phyloP scores from a whole-genome alignment of 2,797 vertebrate genomes.

The Manis crassicaudata region DNA sequence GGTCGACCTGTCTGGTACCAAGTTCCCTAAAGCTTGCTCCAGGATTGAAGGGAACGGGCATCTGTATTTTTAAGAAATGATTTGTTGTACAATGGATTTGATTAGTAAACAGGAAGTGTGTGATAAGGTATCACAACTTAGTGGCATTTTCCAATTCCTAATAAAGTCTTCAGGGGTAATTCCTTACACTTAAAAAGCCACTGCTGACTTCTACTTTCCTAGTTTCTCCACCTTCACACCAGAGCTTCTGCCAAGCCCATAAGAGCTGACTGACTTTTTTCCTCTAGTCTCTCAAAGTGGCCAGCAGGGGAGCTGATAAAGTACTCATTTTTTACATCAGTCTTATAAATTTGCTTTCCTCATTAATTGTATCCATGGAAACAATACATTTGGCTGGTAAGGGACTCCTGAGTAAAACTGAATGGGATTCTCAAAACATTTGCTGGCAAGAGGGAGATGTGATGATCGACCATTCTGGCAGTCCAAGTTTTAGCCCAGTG shows the following conservation, averaged over 20 bases:
- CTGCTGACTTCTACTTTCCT: conserved; percentile 74
- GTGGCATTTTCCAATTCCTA: conserved; percentile 73
- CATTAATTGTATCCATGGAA: conserved; percentile 91
- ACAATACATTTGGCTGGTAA: conserved; percentile 86
- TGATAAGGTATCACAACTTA: conserved; percentile 74
- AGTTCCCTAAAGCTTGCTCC: conserved; percentile 4
- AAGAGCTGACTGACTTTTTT: conserved; percentile 72
- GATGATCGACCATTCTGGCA: conserved; percentile 35
- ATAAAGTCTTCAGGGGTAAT: conserved; percentile 72
- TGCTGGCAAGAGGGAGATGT: conserved; percentile 61
- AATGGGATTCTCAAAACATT: conserved; percentile 85
- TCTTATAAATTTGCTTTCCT: conserved; percentile 89
- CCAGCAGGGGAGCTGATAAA: conserved; percentile 85
- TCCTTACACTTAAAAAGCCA: conserved; percentile 65
- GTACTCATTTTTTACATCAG: conserved; percentile 87
- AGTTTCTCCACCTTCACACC: conserved; percentile 63
- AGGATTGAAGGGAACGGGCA: background rate
- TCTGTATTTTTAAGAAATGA: background rate
- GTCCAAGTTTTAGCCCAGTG: conserved; percentile 64
- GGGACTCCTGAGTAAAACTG: conserved; percentile 85
- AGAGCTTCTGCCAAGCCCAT: conserved; percentile 74
- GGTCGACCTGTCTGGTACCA: conserved; percentile 3
- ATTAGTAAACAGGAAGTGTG: conserved; percentile 63
- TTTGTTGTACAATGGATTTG: conserved; percentile 30
- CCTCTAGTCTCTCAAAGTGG: conserved; percentile 78